Conservation (phyloP, 2,797 vertebrate genomes). For the Pristis pectinata region DNA sequence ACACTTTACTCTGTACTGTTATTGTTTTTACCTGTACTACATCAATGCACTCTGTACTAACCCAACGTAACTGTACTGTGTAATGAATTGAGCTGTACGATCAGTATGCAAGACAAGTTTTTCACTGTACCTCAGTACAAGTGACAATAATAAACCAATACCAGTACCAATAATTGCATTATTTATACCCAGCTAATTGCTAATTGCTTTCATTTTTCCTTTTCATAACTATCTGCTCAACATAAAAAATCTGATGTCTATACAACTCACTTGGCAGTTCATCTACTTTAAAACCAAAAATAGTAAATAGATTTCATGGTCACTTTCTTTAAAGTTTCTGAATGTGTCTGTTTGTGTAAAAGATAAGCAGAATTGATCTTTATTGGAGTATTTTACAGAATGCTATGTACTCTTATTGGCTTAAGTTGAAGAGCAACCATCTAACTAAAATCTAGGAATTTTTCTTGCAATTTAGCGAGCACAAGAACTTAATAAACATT, state of each 20-base stretch:
- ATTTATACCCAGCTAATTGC: too few relatives aligned
- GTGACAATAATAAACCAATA: too few relatives aligned
- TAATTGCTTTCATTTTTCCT: background rate
- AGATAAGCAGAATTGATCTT: background rate
- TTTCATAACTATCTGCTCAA: background rate
- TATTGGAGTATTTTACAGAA: background rate
- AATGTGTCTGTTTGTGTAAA: background rate
- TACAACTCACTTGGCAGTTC: background rate
- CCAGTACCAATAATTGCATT: too few relatives aligned
- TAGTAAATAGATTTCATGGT: background rate
- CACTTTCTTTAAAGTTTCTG: too few relatives aligned
- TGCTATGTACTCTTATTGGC: background rate
- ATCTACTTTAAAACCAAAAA: background rate
- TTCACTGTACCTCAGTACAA: too few relatives aligned
- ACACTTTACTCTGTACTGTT: too few relatives aligned
- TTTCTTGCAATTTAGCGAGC: background rate
- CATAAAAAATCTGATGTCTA: background rate
- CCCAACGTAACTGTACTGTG: too few relatives aligned
- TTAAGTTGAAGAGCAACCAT: background rate
- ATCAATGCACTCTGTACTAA: too few relatives aligned
- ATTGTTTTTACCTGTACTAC: too few relatives aligned
- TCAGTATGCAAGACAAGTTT: too few relatives aligned
- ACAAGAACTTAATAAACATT: background rate
- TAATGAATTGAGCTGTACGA: too few relatives aligned
- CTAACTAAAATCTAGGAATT: background rate